Evolutionary conservation across 64 coral and sea anemone genomes (phyloP), one percentile per base, ranked within the genome.

Genomic region (Catalaphyllia jardinei): DNA sequence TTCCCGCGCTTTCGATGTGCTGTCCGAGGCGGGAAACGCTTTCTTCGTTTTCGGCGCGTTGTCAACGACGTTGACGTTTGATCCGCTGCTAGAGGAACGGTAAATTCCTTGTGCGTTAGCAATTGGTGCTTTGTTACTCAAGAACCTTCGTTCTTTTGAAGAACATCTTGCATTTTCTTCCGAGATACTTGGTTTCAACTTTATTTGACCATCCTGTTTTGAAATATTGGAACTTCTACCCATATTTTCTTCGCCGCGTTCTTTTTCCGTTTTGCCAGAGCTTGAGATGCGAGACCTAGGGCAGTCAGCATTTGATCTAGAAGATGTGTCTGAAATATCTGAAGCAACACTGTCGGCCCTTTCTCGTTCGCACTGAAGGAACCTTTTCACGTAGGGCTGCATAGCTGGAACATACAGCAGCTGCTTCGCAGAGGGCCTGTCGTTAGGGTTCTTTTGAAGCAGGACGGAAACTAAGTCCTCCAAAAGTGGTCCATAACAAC

Each of bases 361-460:
- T 31, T 93, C 87, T 63, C 94, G 87, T 60, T 81, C 67, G 60
- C 79, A 28, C 72, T 85, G 15, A 50, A 91, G 69, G 74, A 87
- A 96, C 31, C 79, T 93, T 38, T 95, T 88, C 25, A 98, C 93
- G 29, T 98, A 91, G 2, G 82, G 49, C 72, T 93, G 89, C 93
- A 98, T 93, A 0, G 93, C 91, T 17, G 96, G 96, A 4, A 95
- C 94, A 73, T 93, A 87, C 20, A 98, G 77, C 52, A 98, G 78
- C 69, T 98, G 96, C 52, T 98, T 98, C 29, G 96, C 96, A 2
- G 96, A 95, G 1, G 96, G 96, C 80, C 96, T 83, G 49, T 92
- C 88, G 15, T 87, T 73, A 42, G 96, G 96, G 59, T 98, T 82
- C 20, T 86, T 87, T 31, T 89, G 81, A 38, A 98, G 71, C 8